These are phyloP conservation scores for Brachypteracias leptosomus DNA, from an alignment of 2,113 vertebrate species.

Conservation along the genomic window DNA sequence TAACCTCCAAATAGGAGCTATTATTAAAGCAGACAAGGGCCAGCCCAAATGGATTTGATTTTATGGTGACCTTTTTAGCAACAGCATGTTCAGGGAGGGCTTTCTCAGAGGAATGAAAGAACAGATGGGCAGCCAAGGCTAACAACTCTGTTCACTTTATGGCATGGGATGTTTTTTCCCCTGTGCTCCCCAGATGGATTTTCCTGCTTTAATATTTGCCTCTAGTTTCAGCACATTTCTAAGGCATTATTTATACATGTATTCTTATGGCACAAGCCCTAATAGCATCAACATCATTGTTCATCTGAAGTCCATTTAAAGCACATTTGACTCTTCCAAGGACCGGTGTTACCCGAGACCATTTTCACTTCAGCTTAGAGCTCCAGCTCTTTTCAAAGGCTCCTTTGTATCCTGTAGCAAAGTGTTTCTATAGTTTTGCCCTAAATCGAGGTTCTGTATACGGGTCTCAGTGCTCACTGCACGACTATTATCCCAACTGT, in stretches of 20 bases:
- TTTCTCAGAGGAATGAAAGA: constrained; percentile 13
- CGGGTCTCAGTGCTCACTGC: not conserved
- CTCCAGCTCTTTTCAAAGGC: not conserved
- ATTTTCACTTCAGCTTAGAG: not conserved
- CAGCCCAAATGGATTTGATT: not conserved
- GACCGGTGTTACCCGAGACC: fast-evolving
- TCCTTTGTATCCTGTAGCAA: not conserved
- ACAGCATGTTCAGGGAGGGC: not conserved
- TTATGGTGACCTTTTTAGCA: constrained; percentile 12
- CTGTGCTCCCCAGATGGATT: not conserved
- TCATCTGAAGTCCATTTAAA: not conserved
- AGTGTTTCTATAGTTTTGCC: not conserved
- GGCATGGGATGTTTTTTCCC: not conserved
- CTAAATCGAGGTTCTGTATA: not conserved
- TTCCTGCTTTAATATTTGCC: not conserved
- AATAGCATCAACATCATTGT: not conserved
- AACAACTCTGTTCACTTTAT: not conserved
- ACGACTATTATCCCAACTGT: not conserved
- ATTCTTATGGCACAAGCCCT: not conserved
- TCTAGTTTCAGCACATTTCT: not conserved
- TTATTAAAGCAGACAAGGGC: not conserved
- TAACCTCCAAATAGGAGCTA: not conserved
- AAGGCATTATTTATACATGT: not conserved
- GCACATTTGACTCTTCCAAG: not conserved
- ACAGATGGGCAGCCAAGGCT: constrained; percentile 8